Evolutionary conservation across 2,797 vertebrate genomes (phyloP).

Genomic region (Todus mexicanus): DNA sequence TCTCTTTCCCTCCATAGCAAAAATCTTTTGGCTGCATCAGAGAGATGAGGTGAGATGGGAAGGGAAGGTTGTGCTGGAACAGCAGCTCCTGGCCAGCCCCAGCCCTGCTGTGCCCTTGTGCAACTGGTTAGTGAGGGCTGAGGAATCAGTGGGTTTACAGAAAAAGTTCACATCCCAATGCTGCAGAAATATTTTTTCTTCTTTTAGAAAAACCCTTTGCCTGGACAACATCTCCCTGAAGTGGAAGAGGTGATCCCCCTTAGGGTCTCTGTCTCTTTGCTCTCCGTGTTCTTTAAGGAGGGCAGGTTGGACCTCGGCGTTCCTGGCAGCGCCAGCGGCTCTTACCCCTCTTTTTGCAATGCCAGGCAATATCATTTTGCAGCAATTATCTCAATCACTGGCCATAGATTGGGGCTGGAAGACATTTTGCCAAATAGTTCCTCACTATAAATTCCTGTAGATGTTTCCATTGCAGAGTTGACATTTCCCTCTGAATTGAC

Average conservation of each 20-base stretch:
- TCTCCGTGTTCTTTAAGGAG: background rate
- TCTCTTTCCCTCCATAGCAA: background rate
- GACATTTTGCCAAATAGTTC: background rate
- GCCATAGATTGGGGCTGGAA: background rate
- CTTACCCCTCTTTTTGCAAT: background rate
- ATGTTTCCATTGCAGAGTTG: background rate
- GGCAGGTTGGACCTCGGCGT: background rate
- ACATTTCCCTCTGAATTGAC: constrained; percentile 6
- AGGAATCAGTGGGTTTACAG: background rate
- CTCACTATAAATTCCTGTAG: background rate
- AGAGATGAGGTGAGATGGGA: background rate
- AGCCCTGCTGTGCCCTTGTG: background rate
- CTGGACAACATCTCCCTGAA: background rate
- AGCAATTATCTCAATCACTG: background rate
- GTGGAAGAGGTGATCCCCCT: background rate
- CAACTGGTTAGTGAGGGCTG: background rate
- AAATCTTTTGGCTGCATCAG: background rate
- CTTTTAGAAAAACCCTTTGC: background rate
- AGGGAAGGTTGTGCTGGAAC: background rate
- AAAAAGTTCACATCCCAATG: background rate
- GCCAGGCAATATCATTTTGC: background rate
- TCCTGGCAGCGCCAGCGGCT: background rate
- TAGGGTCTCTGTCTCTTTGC: background rate
- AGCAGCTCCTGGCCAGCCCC: background rate
- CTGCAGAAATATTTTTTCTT: background rate